These are phyloP conservation scores for Perognathus longimembris DNA, from an alignment of 2,113 vertebrate genomes.

Conservation along the genomic window DNA sequence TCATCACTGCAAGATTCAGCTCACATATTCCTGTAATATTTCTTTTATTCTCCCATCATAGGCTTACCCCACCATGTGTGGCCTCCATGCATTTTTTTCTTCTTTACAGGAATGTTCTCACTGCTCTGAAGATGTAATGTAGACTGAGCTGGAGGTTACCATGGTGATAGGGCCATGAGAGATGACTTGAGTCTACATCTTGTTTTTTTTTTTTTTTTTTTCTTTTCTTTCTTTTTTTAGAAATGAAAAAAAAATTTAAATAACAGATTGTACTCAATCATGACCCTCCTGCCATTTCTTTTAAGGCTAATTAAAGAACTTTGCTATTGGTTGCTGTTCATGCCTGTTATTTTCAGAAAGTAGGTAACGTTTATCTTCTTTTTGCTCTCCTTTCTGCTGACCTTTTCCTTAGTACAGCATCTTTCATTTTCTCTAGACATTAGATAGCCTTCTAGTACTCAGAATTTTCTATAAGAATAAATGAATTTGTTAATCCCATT, in stretches of 20 bases:
- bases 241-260: too few relatives aligned
- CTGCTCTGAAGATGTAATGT: conserved; percentile 50
- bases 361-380: conserved; percentile 51
- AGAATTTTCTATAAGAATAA: conserved; percentile 36
- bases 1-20: not conserved
- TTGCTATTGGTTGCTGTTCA: conserved; percentile 1
- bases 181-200: conserved; percentile 64
- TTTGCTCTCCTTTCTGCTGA: conserved; percentile 39
- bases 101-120: conserved; percentile 68
- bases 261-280: conserved; percentile 43
- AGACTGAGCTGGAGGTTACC: conserved; percentile 74
- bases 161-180: conserved; percentile 73
- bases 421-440: conserved; percentile 49
- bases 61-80: not conserved
- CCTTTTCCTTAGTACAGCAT: conserved; percentile 38
- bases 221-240: not conserved
- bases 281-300: conserved; percentile 22
- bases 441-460: not conserved
- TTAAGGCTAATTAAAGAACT: conserved; percentile 53
- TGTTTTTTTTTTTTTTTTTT: conserved; percentile 23
- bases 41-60: conserved; percentile 20
- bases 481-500: conserved; percentile 6
- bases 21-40: not conserved
- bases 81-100: conserved; percentile 57
- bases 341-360: conserved; percentile 50